phyloP scores from a whole-genome alignment of 2,888 invertebrate species.

The Hydrotaea cyrtoneurina region DNA sequence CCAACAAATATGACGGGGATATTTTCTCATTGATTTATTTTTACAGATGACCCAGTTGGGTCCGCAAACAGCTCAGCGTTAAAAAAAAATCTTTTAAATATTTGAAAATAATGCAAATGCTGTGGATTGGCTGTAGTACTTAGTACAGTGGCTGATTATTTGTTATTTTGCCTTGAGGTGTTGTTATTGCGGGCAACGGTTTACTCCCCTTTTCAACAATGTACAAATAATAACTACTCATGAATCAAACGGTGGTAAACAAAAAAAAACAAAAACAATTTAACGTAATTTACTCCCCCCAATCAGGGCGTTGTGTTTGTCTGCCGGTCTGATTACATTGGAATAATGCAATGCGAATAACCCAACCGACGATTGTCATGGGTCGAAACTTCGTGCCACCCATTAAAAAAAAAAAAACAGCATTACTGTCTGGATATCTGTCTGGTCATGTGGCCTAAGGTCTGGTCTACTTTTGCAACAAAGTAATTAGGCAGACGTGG shows the following conservation, averaged over 20 bases:
- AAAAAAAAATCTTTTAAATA: too few species aligned
- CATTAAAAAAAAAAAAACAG: constrained; percentile 18
- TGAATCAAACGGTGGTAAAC: constrained; percentile 39
- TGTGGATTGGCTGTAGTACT: too few species aligned
- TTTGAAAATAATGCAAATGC: too few species aligned
- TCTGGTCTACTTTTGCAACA: constrained; percentile 60
- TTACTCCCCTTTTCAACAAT: too few species aligned
- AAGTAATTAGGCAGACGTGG: constrained; percentile 49
- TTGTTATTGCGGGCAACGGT: too few species aligned
- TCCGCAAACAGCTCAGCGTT: too few species aligned
- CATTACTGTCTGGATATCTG: constrained; percentile 69
- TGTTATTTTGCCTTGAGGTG: too few species aligned
- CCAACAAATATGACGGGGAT: too few species aligned
- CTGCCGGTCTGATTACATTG: constrained; percentile 28
- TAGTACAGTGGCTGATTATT: too few species aligned
- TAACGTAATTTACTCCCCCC: constrained; percentile 57
- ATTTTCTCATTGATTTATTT: too few species aligned
- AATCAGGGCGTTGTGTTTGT: constrained; percentile 48
- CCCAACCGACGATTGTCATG: neutral
- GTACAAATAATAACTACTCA: too few species aligned
- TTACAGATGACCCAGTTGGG: too few species aligned
- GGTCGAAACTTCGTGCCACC: neutral
- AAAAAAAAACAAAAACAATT: constrained; percentile 52
- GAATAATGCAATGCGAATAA: neutral
- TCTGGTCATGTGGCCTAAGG: constrained; percentile 70